Base-by-base conservation (phyloP, 1,140 invertebrate species). In the Epicauta chinensis region DNA sequence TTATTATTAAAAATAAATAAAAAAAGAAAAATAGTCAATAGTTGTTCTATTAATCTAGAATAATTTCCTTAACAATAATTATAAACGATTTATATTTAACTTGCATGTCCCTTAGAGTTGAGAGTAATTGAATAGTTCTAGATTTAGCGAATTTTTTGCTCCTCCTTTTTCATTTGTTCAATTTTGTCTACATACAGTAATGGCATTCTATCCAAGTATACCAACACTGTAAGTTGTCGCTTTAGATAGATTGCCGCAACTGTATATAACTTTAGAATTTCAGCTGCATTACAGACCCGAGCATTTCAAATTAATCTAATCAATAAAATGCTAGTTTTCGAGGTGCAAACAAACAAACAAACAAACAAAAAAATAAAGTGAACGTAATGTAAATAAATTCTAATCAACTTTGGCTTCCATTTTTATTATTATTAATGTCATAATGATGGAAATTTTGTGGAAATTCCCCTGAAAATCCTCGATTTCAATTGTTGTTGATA, bases 11-110 rank as follows among this genome's bases (percentile, higher is more conserved):
- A 60, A 58, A 57, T n/a, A n/a, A n/a, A n/a, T n/a, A n/a, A n/a
- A n/a, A n/a, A n/a, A n/a, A n/a, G n/a, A 52, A 57, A 61, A 59
- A 57, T 68, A 68, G 64, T 62, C 59, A 56, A 61, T 68, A 65
- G 58, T 61, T 66, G 66, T 60, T 60, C 51, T 66, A 23, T 23
- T 23, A 61, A 62, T 58, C 56, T 65, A 68, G 64, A 65, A 65
- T 66, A 65, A 67, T 63, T 62, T 59, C 59, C 53, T 64, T 62
- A 68, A 51, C 57, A 61, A 59, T 65, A 62, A 65, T 51, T 66
- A 23, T 23, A 23, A 23, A 23, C 23, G 23, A 23, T 23, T 23
- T 62, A 63, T 63, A 65, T 68, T 23, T 66, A 62, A 58, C 56
- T 62, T 66, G 64, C 66, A 68, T 68, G 66, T 56, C 60, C 65